phyloP scores from a whole-genome alignment of 2,113 vertebrate species.

The Tragelaphus buxtoni region DNA sequence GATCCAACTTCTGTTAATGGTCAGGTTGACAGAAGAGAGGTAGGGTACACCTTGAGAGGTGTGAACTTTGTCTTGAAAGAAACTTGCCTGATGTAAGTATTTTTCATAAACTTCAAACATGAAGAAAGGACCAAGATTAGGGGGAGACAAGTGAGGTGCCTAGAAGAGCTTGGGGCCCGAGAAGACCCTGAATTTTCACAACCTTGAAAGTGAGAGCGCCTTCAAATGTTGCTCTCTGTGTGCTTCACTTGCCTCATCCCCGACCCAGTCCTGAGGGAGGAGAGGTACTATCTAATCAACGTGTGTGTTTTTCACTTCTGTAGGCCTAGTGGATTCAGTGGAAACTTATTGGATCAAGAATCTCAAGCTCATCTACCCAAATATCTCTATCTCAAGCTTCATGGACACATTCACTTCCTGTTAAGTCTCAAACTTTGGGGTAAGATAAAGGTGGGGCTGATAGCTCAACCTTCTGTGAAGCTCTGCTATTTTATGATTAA shows the following conservation, averaged over 20 bases:
- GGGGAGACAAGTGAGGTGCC: not conserved
- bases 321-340: fast-evolving
- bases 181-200: not conserved
- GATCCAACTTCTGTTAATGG: not conserved
- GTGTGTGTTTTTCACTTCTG: not conserved
- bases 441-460: not conserved
- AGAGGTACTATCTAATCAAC: not conserved
- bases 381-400: not conserved
- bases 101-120: not conserved
- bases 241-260: not conserved
- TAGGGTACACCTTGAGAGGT: too few species aligned
- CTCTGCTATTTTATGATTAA: not conserved
- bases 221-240: not conserved
- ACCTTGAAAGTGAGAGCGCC: not conserved
- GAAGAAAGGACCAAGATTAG: not conserved
- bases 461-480: not conserved
- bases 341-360: not conserved
- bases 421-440: not conserved
- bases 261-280: not conserved
- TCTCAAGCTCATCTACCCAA: not conserved
- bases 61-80: not conserved
- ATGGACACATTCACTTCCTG: not conserved
- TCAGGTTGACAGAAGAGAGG: not conserved
- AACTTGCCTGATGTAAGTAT: not conserved
- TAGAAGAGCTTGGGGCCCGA: not conserved